phyloP scores from a whole-genome alignment of 2,888 invertebrate genomes.

The Xylocampa areola region DNA sequence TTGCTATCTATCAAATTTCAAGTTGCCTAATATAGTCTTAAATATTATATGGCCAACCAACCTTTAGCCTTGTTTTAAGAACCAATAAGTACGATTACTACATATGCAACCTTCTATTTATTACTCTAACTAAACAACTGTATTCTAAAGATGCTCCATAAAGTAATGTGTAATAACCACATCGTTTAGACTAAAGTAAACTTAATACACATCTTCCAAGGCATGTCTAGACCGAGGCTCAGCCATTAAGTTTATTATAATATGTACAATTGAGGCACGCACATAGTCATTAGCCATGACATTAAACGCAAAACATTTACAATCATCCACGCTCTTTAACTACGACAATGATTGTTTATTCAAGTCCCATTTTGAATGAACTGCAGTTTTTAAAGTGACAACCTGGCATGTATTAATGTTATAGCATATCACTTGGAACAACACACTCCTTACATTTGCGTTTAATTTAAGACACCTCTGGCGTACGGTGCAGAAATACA shows the following conservation, averaged over 20 bases:
- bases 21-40: too few relatives aligned
- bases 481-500: too few relatives aligned
- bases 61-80: not conserved
- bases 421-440: too few relatives aligned
- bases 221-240: slow-evolving; percentile 10
- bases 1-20: too few relatives aligned
- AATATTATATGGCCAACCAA: too few relatives aligned
- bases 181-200: slow-evolving; percentile 4
- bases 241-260: slow-evolving; percentile 21
- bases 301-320: slow-evolving; percentile 27
- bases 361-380: not conserved
- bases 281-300: slow-evolving; percentile 36
- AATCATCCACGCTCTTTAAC: slow-evolving; percentile 12
- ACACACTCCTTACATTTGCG: too few relatives aligned
- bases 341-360: slow-evolving; percentile 12
- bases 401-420: too few relatives aligned
- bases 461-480: too few relatives aligned
- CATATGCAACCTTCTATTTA: not conserved
- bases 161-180: not conserved
- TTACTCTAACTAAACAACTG: not conserved
- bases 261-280: slow-evolving; percentile 20
- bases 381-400: too few relatives aligned
- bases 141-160: not conserved
- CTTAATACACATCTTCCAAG: slow-evolving; percentile 5
- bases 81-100: not conserved